phyloP scores from a whole-genome alignment of 53 echinoderm and acorn worm species.

The Echinometra lucunter region DNA sequence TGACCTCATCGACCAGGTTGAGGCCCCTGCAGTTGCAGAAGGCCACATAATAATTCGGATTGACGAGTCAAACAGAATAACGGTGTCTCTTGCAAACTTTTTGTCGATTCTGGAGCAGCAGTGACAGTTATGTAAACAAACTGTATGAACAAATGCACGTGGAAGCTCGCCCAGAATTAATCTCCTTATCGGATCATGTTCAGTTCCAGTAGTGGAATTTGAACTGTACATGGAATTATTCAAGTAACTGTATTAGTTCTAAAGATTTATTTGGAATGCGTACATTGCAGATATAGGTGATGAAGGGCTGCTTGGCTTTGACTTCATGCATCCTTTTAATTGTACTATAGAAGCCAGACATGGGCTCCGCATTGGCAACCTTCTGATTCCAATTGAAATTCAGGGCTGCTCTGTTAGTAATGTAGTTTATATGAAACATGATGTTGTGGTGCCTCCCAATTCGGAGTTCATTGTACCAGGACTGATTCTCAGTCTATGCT shows the following conservation, averaged over 20 bases:
- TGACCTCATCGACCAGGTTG: conserved; percentile 55
- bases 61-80: background rate
- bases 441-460: conserved; percentile 36
- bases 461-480: conserved; percentile 62
- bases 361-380: conserved; percentile 26
- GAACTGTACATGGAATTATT: conserved; percentile 51
- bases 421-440: conserved; percentile 48
- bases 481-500: background rate
- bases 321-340: conserved; percentile 57
- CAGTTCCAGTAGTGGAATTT: conserved; percentile 38
- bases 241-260: conserved; percentile 33
- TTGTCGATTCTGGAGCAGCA: conserved; percentile 65
- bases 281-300: conserved; percentile 56
- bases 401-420: background rate
- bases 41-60: conserved; percentile 6
- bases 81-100: conserved; percentile 22
- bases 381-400: conserved; percentile 44
- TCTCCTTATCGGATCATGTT: background rate
- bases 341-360: conserved; percentile 56
- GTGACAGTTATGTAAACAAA: conserved; percentile 61
- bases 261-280: conserved; percentile 32
- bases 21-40: background rate
- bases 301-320: conserved; percentile 57
- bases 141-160: background rate
- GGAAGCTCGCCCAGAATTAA: conserved; percentile 40